Evolutionary conservation across 2,797 vertebrate genomes (phyloP).

Genomic region (Strix occidentalis): DNA sequence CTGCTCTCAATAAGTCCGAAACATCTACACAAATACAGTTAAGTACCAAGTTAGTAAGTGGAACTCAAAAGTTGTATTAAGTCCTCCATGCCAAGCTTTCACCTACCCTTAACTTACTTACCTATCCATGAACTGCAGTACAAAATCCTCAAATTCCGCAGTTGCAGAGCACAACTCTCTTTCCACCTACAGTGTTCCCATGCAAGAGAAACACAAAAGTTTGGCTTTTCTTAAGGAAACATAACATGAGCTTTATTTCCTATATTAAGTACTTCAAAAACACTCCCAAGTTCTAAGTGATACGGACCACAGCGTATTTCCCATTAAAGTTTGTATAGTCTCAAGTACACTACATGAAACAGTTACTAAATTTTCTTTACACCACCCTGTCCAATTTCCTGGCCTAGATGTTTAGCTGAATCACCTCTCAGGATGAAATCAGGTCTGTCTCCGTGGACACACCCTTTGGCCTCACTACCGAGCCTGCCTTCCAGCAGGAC

Average conservation of each 20-base stretch:
- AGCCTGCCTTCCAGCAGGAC: background rate
- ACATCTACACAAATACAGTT: constrained; percentile 78
- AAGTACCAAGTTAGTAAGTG: background rate
- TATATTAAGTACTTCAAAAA: background rate
- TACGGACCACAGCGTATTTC: background rate
- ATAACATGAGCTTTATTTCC: background rate
- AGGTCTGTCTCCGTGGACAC: background rate
- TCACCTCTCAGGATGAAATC: background rate
- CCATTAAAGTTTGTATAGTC: background rate
- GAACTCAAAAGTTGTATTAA: background rate
- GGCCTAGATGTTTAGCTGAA: background rate
- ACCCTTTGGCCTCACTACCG: background rate
- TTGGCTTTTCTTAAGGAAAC: background rate
- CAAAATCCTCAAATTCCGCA: constrained; percentile 98
- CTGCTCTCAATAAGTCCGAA: constrained; percentile 98
- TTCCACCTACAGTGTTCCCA: constrained; percentile 82
- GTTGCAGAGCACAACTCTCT: constrained; percentile 94
- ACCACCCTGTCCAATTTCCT: background rate
- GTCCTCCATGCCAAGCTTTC: background rate
- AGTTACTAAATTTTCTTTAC: background rate
- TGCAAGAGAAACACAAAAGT: background rate
- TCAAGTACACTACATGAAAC: background rate
- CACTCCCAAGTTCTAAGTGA: background rate
- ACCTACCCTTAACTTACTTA: constrained; percentile 60
- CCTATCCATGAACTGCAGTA: constrained; percentile 98